Evolutionary conservation across 2,797 vertebrate species (phyloP).

Genomic region (Danionella dracula): DNA sequence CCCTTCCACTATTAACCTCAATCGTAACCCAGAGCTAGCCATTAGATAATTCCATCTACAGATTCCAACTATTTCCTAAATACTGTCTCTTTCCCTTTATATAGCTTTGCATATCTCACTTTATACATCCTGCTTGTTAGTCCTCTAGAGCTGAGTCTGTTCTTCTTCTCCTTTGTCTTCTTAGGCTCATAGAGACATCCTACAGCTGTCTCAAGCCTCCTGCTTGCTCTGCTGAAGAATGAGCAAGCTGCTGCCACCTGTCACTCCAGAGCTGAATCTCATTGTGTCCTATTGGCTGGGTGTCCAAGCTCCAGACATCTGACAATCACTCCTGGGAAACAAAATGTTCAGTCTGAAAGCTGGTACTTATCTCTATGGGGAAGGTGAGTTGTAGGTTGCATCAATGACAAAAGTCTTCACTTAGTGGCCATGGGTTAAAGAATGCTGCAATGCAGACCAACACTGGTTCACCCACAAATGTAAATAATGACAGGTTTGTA

Average conservation of each 20-base stretch:
- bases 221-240: constrained; percentile 31
- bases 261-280: constrained; percentile 40
- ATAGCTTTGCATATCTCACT: no score
- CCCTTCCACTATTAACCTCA: no score
- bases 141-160: not conserved
- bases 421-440: no score
- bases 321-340: constrained; percentile 40
- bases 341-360: constrained; percentile 22
- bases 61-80: no score
- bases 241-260: constrained; percentile 41
- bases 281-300: constrained; percentile 47
- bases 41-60: no score
- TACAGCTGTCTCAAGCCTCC: constrained; percentile 18
- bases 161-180: constrained; percentile 27
- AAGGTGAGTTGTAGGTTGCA: constrained; percentile 28
- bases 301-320: constrained; percentile 31
- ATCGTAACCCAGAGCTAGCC: no score
- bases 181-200: constrained; percentile 41
- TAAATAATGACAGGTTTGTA: no score
- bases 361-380: constrained; percentile 3
- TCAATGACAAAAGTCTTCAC: not conserved
- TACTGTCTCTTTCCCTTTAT: no score
- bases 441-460: no score
- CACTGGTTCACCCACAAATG: no score
- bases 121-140: not conserved